These are phyloP conservation scores for Lagorchestes hirsutus DNA, from an alignment of 2,797 vertebrate genomes.

Conservation along the genomic window DNA sequence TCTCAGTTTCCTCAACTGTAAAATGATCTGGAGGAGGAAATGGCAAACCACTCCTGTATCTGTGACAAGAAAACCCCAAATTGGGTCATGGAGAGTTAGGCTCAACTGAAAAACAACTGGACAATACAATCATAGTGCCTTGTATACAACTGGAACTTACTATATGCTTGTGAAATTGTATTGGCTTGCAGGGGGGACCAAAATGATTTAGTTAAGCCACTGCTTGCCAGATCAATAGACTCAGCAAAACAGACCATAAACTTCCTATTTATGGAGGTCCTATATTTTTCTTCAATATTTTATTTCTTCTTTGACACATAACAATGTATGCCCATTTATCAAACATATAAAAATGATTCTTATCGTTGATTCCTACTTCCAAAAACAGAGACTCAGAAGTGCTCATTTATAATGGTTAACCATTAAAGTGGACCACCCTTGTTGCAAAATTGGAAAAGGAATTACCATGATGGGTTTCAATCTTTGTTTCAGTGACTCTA, in stretches of 20 bases:
- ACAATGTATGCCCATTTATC: neutral
- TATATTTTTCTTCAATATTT: neutral
- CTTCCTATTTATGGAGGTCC: neutral
- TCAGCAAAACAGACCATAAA: neutral
- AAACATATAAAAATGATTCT: neutral
- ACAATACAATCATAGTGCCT: neutral
- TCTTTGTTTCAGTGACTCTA: neutral
- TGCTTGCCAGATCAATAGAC: neutral
- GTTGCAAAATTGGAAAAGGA: neutral
- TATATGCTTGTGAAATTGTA: neutral
- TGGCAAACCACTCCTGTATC: neutral
- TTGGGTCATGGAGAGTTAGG: neutral
- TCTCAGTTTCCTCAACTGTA: neutral
- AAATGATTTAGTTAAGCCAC: neutral
- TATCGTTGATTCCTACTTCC: neutral
- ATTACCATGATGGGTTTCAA: neutral
- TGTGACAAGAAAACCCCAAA: neutral
- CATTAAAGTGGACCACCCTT: neutral
- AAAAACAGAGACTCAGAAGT: neutral
- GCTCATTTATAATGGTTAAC: neutral
- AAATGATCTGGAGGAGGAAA: neutral
- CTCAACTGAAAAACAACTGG: neutral
- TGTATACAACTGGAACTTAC: no score
- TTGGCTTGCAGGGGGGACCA: neutral
- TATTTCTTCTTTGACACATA: neutral